phyloP scores from a whole-genome alignment of 2,888 invertebrate genomes.

The Plusia festucae region DNA sequence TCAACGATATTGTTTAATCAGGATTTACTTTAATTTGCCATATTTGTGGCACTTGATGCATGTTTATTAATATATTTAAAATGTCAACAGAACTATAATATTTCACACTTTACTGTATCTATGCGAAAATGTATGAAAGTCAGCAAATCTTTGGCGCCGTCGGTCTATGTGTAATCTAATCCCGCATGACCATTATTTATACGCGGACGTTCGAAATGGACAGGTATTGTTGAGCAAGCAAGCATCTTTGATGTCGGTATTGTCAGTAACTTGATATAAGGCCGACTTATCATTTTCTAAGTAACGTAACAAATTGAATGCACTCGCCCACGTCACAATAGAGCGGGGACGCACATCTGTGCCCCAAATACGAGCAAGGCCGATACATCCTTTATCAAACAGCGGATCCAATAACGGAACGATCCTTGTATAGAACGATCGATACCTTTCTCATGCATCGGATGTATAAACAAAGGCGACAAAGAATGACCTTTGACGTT shows the following conservation, averaged over 20 bases:
- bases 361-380: slow-evolving; percentile 78
- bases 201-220: slow-evolving; percentile 30
- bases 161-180: slow-evolving; percentile 49
- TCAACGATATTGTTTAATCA: slow-evolving; percentile 36
- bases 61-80: slow-evolving; percentile 36
- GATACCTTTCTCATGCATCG: slow-evolving; percentile 67
- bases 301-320: slow-evolving; percentile 59
- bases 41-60: slow-evolving; percentile 35
- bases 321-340: slow-evolving; percentile 67
- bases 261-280: slow-evolving; percentile 44
- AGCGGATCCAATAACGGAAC: slow-evolving; percentile 71
- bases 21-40: slow-evolving; percentile 15
- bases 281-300: slow-evolving; percentile 37
- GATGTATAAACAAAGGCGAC: slow-evolving; percentile 58
- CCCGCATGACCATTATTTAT: slow-evolving; percentile 25
- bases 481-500: slow-evolving; percentile 34
- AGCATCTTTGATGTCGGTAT: slow-evolving; percentile 25
- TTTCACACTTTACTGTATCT: slow-evolving; percentile 29
- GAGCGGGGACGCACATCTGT: slow-evolving; percentile 73
- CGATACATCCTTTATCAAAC: slow-evolving; percentile 76
- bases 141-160: slow-evolving; percentile 53
- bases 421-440: slow-evolving; percentile 65
- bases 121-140: slow-evolving; percentile 35
- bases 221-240: slow-evolving; percentile 31
- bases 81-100: slow-evolving; percentile 33